Evolutionary conservation across 1,140 invertebrate genomes (phyloP), one percentile per base, ranked within the genome.

Genomic region (Drosophila azteca): DNA sequence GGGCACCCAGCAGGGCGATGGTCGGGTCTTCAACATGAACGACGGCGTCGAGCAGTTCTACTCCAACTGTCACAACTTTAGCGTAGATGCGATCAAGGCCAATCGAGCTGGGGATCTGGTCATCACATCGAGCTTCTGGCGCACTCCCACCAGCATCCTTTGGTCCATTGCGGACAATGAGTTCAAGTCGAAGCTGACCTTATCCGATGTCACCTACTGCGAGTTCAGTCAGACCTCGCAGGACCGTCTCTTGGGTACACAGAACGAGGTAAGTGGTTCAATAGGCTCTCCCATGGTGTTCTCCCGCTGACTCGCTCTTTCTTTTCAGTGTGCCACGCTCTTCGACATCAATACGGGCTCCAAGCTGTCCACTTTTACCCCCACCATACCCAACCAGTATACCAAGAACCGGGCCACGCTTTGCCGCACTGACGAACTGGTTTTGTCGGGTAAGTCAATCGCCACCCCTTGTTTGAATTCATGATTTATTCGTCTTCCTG

Each of bases 401-500:
- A 95, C 95, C 5, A 96, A 96, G 92, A 99, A 99, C 92, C 93
- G 96, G 50, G 98, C 98, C 0, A 98, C 97, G 0, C 99, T 99
- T 91, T 97, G 96, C 92, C 96, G 97, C 67, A 96, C 96, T 11
- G 98, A 99, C 92, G 97, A 99, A 79, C 92, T 99, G 26, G 95
- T 99, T 15, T 92, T 99, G 1, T 97, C 96, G 29, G 93, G 93
- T 94, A 57, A 83, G 71, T 11, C 24, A 26, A 26, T 26, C 3
- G 5, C 41, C 49, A 3, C 24, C 4, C 7, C 41, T 45, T 41
- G 4, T 3, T 46, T 35, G 20, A 13, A 26, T 13, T 2, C 5
- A 6, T 11, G 13, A 54, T 39, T 41, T 0, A 45, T 29, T 66
- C 3, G 0, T n/a, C n/a, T 17, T 2, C 35, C 1, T 15, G 7